Evolutionary conservation across 2,113 vertebrate species (phyloP), one percentile per base, ranked within the genome.

Genomic region (Hyaena hyaena): DNA sequence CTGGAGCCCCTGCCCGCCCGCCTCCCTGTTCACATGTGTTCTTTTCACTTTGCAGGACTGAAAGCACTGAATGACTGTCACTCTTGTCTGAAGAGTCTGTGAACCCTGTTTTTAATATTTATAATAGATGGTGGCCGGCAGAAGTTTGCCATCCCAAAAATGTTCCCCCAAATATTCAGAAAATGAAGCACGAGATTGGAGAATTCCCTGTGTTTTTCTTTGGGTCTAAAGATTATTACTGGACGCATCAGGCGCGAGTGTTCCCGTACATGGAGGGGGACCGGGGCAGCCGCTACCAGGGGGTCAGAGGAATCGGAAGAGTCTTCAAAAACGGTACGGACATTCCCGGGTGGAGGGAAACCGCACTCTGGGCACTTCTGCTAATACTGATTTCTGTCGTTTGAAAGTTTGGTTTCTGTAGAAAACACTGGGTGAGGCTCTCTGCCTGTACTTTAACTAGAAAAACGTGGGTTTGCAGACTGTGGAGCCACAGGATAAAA

Each of bases 191-290:
- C 73, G 99, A 99, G 98, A 99, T 99, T 7, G 99, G 99, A 97
- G 99, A 99, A 99, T 99, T 99, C 97, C 99, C 99, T 0, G 99
- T 99, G 89, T 99, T 99, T 99, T 99, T 99, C 99, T 99, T 99
- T 96, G 99, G 99, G 95, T 99, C 99, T 95, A 99, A 99, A 98
- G 99, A 99, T 98, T 99, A 99, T 98, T 99, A 99, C 98, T 99
- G 99, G 99, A 99, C 99, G 0, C 99, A 99, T 98, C 99, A 99
- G 98, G 99, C 99, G 4, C 99, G 99, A 58, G 99, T 99, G 74
- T 99, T 99, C 98, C 99, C 99, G 7, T 99, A 99, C 97, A 99
- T 99, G 99, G 99, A 99, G 98, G 99, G 99, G 79, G 99, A 99
- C 98, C 97, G 99, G 69, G 99, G 99, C 88, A 99, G 99, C 98